Conservation (phyloP, 2,113 vertebrate genomes). For the Calypte anna region DNA sequence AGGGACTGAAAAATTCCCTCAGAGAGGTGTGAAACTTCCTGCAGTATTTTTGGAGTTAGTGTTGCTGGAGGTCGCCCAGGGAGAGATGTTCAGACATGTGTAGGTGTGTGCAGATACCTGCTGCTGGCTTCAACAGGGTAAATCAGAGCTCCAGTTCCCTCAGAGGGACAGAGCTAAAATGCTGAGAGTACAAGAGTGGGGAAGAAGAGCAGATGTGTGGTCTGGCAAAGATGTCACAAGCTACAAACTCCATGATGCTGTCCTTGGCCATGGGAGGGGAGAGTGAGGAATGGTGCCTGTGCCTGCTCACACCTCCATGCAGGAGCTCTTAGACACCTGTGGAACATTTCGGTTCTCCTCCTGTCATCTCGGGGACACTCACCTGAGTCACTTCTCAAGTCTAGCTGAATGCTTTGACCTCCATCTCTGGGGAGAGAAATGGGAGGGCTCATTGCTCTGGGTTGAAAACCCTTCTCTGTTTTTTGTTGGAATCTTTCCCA, state of each 20-base stretch:
- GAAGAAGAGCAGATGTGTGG: background rate
- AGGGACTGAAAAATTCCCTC: background rate
- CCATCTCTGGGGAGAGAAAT: background rate
- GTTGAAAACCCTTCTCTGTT: background rate
- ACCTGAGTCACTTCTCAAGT: background rate
- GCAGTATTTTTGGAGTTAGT: background rate
- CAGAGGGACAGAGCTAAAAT: background rate
- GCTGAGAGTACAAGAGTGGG: background rate
- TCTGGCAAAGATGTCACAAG: background rate
- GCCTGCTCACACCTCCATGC: accelerated
- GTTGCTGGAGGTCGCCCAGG: background rate
- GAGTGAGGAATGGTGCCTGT: accelerated
- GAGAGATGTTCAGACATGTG: background rate
- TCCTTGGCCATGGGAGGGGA: background rate
- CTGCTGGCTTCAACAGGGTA: background rate
- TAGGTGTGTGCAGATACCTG: too few species aligned
- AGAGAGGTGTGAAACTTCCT: background rate
- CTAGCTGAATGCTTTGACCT: background rate
- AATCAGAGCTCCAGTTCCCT: background rate
- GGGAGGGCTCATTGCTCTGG: background rate
- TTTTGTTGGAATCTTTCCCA: background rate
- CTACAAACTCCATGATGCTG: background rate
- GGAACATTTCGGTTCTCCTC: background rate
- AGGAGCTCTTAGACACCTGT: background rate
- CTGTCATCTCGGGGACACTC: background rate